A percentile compares a stretch with the other conserved stretches of the same genome.
Conservation (phyloP, 2,888 invertebrate species). For the Trissolcus japonicus region DNA sequence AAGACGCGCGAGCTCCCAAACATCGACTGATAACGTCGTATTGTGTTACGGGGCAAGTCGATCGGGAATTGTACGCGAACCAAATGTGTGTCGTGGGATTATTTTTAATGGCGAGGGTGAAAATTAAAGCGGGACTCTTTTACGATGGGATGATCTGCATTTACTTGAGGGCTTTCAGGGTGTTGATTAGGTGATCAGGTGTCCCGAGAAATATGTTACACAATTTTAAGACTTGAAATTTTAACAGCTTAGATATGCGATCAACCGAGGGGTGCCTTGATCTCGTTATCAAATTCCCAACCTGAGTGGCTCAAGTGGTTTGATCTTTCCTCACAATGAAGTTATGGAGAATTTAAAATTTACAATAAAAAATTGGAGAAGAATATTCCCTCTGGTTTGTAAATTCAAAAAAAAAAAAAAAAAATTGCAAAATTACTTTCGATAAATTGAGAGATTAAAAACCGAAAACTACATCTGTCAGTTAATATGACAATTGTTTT, state of each 20-base stretch:
- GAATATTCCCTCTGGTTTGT: no score
- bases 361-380: no score
- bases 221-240: background rate
- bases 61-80: conserved; percentile 38
- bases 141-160: conserved; percentile 28
- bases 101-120: conserved; percentile 47
- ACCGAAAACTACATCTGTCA: no score
- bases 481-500: no score
- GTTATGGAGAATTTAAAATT: no score
- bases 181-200: conserved; percentile 44
- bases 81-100: conserved; percentile 51
- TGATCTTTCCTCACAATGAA: no score
- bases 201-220: conserved; percentile 12
- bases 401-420: no score
- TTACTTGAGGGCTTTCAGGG: conserved; percentile 23
- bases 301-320: no score
- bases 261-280: conserved; percentile 7
- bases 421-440: no score
- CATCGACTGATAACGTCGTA: conserved; percentile 17
- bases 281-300: background rate
- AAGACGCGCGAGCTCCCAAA: conserved; percentile 29
- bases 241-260: conserved; percentile 3
- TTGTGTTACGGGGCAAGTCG: conserved; percentile 33
- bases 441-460: no score
- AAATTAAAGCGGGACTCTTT: conserved; percentile 27